These are phyloP conservation scores for Cyanistes caeruleus DNA, from an alignment of 2,113 vertebrate species.

Conservation along the genomic window DNA sequence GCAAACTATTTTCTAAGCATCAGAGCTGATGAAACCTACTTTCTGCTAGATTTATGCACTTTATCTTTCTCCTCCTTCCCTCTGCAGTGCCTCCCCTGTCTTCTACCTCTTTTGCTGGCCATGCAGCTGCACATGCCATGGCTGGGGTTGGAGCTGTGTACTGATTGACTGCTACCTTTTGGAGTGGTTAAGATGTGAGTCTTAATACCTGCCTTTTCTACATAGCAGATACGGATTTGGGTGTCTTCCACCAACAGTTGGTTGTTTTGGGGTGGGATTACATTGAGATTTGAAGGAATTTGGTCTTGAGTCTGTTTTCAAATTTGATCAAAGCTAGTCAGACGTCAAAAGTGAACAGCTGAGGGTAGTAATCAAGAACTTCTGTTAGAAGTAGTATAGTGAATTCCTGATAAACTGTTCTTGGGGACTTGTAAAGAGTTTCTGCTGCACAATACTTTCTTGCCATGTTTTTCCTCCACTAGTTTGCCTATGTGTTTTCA, in stretches of 20 bases:
- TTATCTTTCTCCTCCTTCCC: conserved; percentile 51
- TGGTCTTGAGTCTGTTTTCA: not conserved
- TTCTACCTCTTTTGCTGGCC: conserved; percentile 36
- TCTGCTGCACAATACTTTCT: not conserved
- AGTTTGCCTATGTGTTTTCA: not conserved
- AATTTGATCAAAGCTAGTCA: not conserved
- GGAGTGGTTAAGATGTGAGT: conserved; percentile 60
- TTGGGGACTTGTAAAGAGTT: not conserved
- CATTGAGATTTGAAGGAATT: not conserved
- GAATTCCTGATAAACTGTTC: not conserved
- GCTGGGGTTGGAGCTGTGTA: conserved; percentile 42
- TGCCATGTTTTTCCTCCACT: not conserved
- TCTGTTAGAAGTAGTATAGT: not conserved
- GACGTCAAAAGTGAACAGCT: not conserved
- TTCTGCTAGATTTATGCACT: not conserved
- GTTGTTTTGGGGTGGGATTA: not conserved
- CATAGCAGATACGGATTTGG: not conserved
- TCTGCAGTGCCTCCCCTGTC: conserved; percentile 45
- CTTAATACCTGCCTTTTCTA: conserved; percentile 35
- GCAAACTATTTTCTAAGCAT: not conserved
- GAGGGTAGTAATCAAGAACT: not conserved
- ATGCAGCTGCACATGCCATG: conserved; percentile 27
- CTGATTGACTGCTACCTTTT: conserved; percentile 52
- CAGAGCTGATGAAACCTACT: not conserved
- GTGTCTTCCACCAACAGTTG: not conserved